Percentiles rank a stretch among this genome's conserved stretches.
Evolutionary conservation across 2,797 vertebrate genomes (phyloP).

Genomic region (Sebastes jordani): DNA sequence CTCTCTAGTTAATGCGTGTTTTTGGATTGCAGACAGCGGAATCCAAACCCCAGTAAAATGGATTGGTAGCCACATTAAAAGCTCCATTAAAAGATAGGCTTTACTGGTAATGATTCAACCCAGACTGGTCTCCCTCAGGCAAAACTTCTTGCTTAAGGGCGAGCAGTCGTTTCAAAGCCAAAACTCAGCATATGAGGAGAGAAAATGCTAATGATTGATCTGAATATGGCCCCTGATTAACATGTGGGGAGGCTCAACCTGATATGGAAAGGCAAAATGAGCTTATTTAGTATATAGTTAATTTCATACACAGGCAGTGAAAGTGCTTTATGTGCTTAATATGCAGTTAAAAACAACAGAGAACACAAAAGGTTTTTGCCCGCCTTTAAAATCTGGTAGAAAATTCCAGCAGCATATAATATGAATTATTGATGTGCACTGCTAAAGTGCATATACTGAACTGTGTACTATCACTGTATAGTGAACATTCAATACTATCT

Average conservation of each 20-base stretch:
- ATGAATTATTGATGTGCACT: background rate
- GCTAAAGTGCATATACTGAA: background rate
- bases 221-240: background rate
- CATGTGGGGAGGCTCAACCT: background rate
- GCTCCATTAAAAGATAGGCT: conserved; percentile 7
- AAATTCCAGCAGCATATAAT: background rate
- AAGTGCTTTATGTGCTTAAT: background rate
- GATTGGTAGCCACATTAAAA: background rate
- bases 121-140: background rate
- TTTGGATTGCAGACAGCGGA: background rate
- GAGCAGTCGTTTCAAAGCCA: background rate
- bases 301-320: background rate
- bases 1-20: conserved; percentile 12
- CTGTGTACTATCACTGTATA: background rate
- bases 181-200: background rate
- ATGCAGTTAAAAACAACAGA: background rate
- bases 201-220: background rate
- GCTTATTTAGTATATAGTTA: background rate
- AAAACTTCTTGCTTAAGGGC: background rate
- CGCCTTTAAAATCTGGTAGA: background rate
- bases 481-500: background rate
- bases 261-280: background rate
- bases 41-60: background rate
- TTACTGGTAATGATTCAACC: conserved; percentile 19
- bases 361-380: background rate